Percentiles rank a stretch among this genome's conserved stretches.
phyloP scores from a whole-genome alignment of 2,113 vertebrate species.

The Cyprinodon variegatus region DNA sequence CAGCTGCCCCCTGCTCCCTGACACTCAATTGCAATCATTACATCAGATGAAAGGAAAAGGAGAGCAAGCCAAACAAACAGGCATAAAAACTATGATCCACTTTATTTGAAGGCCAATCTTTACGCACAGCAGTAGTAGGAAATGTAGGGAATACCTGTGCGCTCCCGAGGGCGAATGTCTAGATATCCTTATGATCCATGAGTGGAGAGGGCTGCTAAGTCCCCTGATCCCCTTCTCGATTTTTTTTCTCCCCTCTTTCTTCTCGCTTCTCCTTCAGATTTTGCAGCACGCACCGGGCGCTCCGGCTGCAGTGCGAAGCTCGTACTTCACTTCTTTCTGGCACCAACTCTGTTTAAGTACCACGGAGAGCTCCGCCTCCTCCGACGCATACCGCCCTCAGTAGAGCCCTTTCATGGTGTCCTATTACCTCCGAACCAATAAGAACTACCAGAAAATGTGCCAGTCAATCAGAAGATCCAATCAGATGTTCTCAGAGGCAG shows the following conservation, averaged over 20 bases:
- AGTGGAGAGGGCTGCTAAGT: constrained; percentile 51
- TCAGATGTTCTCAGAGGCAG: constrained; percentile 28
- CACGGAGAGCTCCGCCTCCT: constrained; percentile 66
- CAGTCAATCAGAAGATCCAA: constrained; percentile 50
- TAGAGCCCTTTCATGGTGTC: constrained; percentile 25
- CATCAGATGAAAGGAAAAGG: constrained; percentile 23
- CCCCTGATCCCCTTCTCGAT: constrained; percentile 35
- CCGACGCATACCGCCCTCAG: constrained; percentile 40
- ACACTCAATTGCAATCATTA: constrained; percentile 50
- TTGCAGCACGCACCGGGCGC: constrained; percentile 35
- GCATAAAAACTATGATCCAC: not conserved
- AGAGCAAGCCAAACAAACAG: constrained; percentile 12
- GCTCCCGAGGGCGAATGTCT: constrained; percentile 65
- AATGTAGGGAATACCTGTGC: constrained; percentile 62
- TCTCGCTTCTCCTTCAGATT: constrained; percentile 32
- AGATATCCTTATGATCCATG: constrained; percentile 74
- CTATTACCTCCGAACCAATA: constrained; percentile 49
- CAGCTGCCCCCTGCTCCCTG: constrained; percentile 32
- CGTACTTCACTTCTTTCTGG: constrained; percentile 21
- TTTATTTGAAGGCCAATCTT: constrained; percentile 31
- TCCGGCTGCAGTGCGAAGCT: constrained; percentile 46
- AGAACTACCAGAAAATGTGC: not conserved
- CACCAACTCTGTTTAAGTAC: constrained; percentile 65
- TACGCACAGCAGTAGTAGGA: constrained; percentile 40
- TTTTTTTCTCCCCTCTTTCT: constrained; percentile 20